phyloP scores from a whole-genome alignment of 2,888 invertebrate species.

The Watsonalla cultraria region DNA sequence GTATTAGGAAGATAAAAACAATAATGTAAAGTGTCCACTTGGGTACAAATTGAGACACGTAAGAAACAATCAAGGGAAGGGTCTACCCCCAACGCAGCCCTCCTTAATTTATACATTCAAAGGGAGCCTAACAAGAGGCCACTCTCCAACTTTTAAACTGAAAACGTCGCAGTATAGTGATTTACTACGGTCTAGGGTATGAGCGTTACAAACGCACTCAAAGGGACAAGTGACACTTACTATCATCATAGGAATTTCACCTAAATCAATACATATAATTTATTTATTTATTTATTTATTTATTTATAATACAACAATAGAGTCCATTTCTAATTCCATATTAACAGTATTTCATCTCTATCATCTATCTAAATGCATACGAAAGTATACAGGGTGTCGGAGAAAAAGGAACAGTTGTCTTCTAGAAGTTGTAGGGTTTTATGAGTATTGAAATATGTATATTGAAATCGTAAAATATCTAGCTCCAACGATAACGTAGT shows the following conservation, averaged over 20 bases:
- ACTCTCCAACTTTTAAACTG: constrained; percentile 35
- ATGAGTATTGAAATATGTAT: too few species aligned
- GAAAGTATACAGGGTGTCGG: too few species aligned
- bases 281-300: not conserved
- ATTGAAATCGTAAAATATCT: too few species aligned
- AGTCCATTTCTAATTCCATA: too few species aligned
- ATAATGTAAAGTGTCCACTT: not conserved
- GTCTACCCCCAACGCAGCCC: constrained; percentile 11
- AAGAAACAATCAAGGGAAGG: constrained; percentile 5
- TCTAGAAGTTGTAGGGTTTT: too few species aligned
- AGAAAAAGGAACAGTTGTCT: too few species aligned
- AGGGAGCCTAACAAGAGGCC: constrained; percentile 33
- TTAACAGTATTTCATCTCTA: too few species aligned
- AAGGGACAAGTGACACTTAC: not conserved
- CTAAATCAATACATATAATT: not conserved
- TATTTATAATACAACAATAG: too few species aligned
- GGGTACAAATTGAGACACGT: constrained; percentile 5
- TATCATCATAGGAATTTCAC: too few species aligned
- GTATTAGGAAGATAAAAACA: not conserved
- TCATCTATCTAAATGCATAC: too few species aligned
- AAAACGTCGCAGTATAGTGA: constrained; percentile 26
- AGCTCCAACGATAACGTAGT: too few species aligned
- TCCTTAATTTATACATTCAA: constrained; percentile 28
- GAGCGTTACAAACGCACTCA: not conserved
- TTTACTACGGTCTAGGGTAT: constrained; percentile 6